A percentile compares a stretch with the other conserved stretches of the same genome.
These are phyloP conservation scores for Coptotermes formosanus DNA, from an alignment of 1,140 invertebrate species.

Conservation along the genomic window DNA sequence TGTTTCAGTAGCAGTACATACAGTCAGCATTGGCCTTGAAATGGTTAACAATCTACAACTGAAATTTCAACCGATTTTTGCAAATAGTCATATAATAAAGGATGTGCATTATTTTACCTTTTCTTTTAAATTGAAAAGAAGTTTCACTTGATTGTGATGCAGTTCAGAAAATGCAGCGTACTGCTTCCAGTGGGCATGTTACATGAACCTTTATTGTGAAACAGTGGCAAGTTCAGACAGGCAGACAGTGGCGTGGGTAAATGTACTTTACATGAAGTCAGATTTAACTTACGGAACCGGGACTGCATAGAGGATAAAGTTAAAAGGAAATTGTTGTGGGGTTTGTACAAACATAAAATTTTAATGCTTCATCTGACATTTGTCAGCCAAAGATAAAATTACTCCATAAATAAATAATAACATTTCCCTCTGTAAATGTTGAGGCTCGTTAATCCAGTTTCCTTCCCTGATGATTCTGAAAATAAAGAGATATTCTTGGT, in stretches of 20 bases:
- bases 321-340: neutral
- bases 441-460: neutral
- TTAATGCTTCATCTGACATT: neutral
- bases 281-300: neutral
- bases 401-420: neutral
- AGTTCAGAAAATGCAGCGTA: too few species aligned
- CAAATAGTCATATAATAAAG: too few species aligned
- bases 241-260: neutral
- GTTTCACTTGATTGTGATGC: too few species aligned
- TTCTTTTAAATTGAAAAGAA: too few species aligned
- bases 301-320: neutral
- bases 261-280: neutral
- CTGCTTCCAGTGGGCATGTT: neutral
- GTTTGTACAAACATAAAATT: neutral
- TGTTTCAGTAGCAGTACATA: too few species aligned
- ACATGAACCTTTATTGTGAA: neutral
- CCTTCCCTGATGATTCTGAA: neutral
- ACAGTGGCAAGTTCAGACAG: neutral
- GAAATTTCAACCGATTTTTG: too few species aligned
- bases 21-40: too few species aligned
- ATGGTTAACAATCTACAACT: too few species aligned
- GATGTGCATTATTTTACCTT: too few species aligned
- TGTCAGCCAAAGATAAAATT: neutral
- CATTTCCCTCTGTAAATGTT: neutral
- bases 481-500: neutral